Conservation (phyloP, 1,140 invertebrate species). For the Drosophila rufa region DNA sequence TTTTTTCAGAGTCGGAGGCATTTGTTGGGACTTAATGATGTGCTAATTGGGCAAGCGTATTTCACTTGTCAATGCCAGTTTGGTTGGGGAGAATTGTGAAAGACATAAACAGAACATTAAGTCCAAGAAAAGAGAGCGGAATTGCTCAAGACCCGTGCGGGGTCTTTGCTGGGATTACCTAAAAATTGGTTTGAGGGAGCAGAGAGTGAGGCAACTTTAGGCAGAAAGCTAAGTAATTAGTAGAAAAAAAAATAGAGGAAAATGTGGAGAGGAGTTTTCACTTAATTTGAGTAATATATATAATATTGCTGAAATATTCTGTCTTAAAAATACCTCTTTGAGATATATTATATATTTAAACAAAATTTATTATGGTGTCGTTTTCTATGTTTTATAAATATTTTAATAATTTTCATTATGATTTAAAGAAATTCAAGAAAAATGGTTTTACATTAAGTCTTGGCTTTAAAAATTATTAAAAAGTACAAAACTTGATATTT, state of each 20-base stretch:
- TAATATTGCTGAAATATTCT: no score
- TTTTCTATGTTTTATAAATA: no score
- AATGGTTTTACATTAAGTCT: no score
- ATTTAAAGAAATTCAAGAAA: no score
- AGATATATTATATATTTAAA: no score
- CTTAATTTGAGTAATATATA: no score
- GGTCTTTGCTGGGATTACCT: constrained; percentile 12
- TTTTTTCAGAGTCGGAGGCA: constrained; percentile 21
- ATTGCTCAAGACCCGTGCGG: constrained; percentile 21
- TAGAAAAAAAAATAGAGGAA: neutral
- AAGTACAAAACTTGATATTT: no score
- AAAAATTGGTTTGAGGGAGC: neutral
- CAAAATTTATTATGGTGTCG: no score
- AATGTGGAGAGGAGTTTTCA: neutral
- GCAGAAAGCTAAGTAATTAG: neutral
- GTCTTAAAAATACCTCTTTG: no score
- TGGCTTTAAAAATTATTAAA: no score
- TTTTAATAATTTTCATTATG: no score
- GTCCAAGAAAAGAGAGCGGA: constrained; percentile 9
- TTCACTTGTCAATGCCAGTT: constrained; percentile 64
- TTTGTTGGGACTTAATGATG: constrained; percentile 74
- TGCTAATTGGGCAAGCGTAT: constrained; percentile 74
- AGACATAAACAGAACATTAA: constrained; percentile 74
- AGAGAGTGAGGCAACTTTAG: neutral
- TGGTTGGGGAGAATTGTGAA: constrained; percentile 51